Evolutionary conservation across 2,888 invertebrate genomes (phyloP), one percentile per base, ranked within the genome.

Genomic region (Nomada goodeniana): DNA sequence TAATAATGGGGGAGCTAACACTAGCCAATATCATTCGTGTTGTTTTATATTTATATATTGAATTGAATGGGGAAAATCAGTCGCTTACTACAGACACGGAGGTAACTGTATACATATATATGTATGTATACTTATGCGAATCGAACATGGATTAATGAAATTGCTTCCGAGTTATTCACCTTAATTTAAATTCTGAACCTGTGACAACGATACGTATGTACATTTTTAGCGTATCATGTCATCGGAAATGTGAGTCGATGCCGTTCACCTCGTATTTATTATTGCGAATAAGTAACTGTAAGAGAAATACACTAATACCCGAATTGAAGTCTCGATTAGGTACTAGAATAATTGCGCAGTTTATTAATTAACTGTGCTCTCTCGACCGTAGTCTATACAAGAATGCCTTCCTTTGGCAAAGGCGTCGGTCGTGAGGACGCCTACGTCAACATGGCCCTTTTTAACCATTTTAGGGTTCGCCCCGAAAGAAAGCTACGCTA

Each of bases 151-250:
- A 1, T 4, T 20, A 26, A 44, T 44, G 20, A 11, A 26, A 55
- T 13, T 44, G 20, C 1, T 53, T 26, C 5, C 4, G 18, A 52
- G 15, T 44, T 47, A 65, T 36, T 47, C 65, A 55, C 1, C 1
- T 10, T 0, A 7, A 71, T 76, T 69, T 7, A 59, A 53, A 75
- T 70, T 75, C 53, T 7, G 15, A 1, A 4, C 60, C n/a, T 20
- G 53, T 10, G 26, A n/a, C 20, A 2, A 2, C 47, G 20, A 36
- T 36, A 36, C 36, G 29, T 23, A 26, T 23, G 23, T 63, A 57
- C 15, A 36, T 5, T 26, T 68, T 42, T 68, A 44, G 26, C 20
- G 47, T 63, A 63, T 82, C 74, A 75, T 60, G 23, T 70, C 65
- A 59, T 70, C 52, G 42, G 13, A 44, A 61, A 57, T 18, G 26